Base-by-base conservation (phyloP, 2,797 vertebrate genomes). In the Scolopax rusticola region DNA sequence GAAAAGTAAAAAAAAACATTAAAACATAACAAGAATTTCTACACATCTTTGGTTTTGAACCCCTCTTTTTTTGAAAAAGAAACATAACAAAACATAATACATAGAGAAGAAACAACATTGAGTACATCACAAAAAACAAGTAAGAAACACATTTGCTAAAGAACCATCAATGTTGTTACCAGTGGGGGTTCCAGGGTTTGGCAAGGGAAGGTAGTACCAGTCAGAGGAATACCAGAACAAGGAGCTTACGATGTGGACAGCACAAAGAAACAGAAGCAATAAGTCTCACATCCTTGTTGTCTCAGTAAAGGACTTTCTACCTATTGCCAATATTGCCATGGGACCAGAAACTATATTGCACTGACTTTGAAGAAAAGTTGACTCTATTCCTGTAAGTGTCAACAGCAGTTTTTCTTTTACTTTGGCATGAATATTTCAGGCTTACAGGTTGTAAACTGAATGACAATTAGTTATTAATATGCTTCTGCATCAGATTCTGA, bases 91-190 rank as follows among this genome's bases (percentile, higher is more conserved):
- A 97, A 82, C 93, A 95, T 91, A 97, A 95, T 93, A 91, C 82
- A 87, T 82, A 97, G 79, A 97, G 74, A 95, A 83, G 90, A 94
- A 95, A 95, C 90, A 95, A 98, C 96, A 98, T 25, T 85, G 94
- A 98, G 83, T 97, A 97, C 92, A 80, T 85, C 97, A 98, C 97
- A 97, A 96, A 96, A 84, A 92, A 98, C 95, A 98, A 96, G 96
- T 88, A 97, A 96, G 89, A 96, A 98, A 98, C 93, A 97, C 93
- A 88, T 95, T 70, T 96, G 95, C 95, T 97, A 74, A 93, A 95
- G 93, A 96, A 93, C 50, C 63, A 92, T 96, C 94, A 95, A 96
- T 94, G 91, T 94, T 94, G 81, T 86, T 97, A 97, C 92, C 95
- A 97, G 92, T 95, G 94, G 79, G 89, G 95, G 74, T 90, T 94